Base-by-base conservation (phyloP, 1,140 invertebrate genomes). In the Drosophila varians region DNA sequence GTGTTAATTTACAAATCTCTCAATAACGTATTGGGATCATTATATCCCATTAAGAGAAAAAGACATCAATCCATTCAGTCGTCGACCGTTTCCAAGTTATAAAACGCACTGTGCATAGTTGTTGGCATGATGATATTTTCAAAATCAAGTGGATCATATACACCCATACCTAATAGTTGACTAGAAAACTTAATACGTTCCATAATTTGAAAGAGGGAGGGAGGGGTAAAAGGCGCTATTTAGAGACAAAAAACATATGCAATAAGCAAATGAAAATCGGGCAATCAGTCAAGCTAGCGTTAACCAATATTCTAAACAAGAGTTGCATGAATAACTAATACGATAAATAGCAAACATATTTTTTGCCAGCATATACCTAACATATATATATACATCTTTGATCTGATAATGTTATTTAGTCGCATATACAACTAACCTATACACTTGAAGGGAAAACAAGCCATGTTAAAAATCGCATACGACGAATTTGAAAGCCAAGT, bases 401-500 rank as follows among this genome's bases (percentile, higher is more conserved):
- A 66, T 66, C 62, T 66, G 60, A 66, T 66, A 66, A 49, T 47
- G 28, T 49, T 61, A 60, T 49, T 61, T 55, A 76, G 28, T 70
- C 16, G 54, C 34, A 47, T 28, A 52, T 23, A 77, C 28, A 52
- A 21, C 47, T 61, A 36, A 49, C 26, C 56, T 70, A 77, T 58
- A 62, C 9, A 73, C 42, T 69, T 47, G 19, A 62, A 52, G 54
- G 47, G 31, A 68, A 58, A 56, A 61, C 16, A 52, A 36, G 57
- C 38, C 51, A 62, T 66, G 70, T 74, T 83, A 23, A 71, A 40
- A 48, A 55, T 57, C 48, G 78, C 74, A 65, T 74, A 62, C 52
- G 60, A 74, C 58, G 65, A 75, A 78, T 84, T 84, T 84, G 80
- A 64, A 75, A 86, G 71, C 75, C 60, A 84, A 86, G 79, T 76